Base-by-base conservation (phyloP, 1,140 invertebrate genomes). In the Scaptomyza hsui region DNA sequence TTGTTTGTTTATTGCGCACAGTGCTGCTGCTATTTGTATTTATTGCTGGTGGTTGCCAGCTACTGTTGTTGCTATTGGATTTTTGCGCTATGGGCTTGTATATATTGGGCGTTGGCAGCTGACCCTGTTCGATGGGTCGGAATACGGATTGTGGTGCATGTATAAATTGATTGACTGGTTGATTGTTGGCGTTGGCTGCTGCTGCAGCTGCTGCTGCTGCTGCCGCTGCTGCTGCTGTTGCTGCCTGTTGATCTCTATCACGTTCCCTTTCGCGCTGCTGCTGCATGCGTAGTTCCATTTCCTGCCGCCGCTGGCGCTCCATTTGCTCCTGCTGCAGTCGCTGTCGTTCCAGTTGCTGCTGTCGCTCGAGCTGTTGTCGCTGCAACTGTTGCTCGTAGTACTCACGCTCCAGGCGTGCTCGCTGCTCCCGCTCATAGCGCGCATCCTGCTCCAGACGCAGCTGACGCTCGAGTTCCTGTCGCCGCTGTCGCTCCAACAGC, bases 91-190 rank as follows among this genome's bases (percentile, higher is more conserved):
- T 79, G 4, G 89, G 89, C 45, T 89, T 90, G 62, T 89, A 89
- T 12, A 90, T 82, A n/a, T 71, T 75, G 0, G 72, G 75, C 10
- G 57, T 52, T 1, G 69, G 65, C 4, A 24, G 32, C 26, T 72
- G 47, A 9, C 77, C 72, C 12, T 75, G 81, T 78, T 67, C 82
- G 3, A 91, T 90, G 10, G 95, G 95, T 67, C 94, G 94, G 67
- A 95, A 95, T 13, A 94, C 94, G 7, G 95, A 95, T 91, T 94
- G 93, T 1, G 94, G 94, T 2, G 94, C 94, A 78, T 95, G 95
- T 41, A 94, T 95, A 72, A 96, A 96, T 69, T 95, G 93, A 90
- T 95, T 95, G 0, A 95, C 92, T 0, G 93, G 94, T 45, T 45
- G 93, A 29, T 12, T 48, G 52, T 1, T 39, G 37, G 35, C 72